phyloP scores from a whole-genome alignment of 2,888 invertebrate species.

The Andricus quercusramuli region DNA sequence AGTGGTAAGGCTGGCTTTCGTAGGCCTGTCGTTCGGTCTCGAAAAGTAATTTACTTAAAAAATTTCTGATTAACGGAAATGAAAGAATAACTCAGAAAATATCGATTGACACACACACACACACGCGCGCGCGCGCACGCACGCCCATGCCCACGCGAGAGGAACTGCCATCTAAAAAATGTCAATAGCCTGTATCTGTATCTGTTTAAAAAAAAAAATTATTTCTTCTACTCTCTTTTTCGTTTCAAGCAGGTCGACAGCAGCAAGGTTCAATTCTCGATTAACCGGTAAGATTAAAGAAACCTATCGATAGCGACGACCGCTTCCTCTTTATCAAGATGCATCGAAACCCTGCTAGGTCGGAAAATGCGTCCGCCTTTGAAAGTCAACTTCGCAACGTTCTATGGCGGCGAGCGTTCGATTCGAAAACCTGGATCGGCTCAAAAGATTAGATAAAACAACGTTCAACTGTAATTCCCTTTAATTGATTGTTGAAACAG shows the following conservation, averaged over 20 bases:
- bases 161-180: too few relatives aligned
- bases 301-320: conserved; percentile 61
- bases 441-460: conserved; percentile 39
- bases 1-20: too few relatives aligned
- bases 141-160: too few relatives aligned
- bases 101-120: too few relatives aligned
- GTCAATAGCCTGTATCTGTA: too few relatives aligned
- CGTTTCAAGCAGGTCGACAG: conserved; percentile 52
- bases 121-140: too few relatives aligned
- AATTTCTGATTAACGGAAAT: too few relatives aligned
- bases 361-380: conserved; percentile 44
- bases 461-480: conserved; percentile 26
- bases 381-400: conserved; percentile 50
- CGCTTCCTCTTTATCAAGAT: conserved; percentile 60
- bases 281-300: conserved; percentile 61
- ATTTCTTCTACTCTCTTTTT: conserved; percentile 42
- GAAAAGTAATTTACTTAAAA: too few relatives aligned
- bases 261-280: conserved; percentile 52
- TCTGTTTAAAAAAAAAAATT: too few relatives aligned
- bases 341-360: conserved; percentile 60
- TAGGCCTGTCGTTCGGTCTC: too few relatives aligned
- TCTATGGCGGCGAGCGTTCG: conserved; percentile 23
- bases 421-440: conserved; percentile 27
- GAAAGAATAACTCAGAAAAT: too few relatives aligned
- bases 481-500: conserved; percentile 24